phyloP scores from a whole-genome alignment of 1,140 invertebrate species.

The Metopolophium dirhodum region DNA sequence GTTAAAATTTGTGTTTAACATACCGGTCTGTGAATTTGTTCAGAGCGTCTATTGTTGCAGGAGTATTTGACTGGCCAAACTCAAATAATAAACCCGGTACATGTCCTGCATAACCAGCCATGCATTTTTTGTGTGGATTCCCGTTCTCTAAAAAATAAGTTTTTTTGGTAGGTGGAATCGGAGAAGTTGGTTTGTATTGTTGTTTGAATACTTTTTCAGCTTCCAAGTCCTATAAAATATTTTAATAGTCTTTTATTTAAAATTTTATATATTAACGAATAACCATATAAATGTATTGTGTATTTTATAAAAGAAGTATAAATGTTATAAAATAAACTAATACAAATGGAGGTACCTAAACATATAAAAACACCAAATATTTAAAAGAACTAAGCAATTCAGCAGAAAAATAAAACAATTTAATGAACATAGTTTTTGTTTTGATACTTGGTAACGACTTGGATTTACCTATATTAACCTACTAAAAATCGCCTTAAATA shows the following conservation, averaged over 20 bases:
- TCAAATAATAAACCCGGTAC: not conserved
- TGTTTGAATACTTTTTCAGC: not conserved
- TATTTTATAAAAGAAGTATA: not conserved
- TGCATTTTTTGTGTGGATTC: not conserved
- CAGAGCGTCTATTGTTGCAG: not conserved
- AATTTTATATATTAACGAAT: not conserved
- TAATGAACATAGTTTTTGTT: not conserved
- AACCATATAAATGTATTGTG: not conserved
- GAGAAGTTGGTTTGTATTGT: not conserved
- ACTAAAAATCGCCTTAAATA: too few species aligned
- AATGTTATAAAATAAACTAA: not conserved
- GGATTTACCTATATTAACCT: too few species aligned
- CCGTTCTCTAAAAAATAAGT: not conserved
- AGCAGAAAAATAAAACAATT: not conserved
- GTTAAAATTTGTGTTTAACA: not conserved
- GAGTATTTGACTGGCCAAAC: not conserved
- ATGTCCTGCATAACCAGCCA: conserved; percentile 5
- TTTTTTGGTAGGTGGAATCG: not conserved
- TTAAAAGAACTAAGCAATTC: not conserved
- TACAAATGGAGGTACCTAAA: not conserved
- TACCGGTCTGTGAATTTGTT: not conserved
- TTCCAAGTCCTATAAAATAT: not conserved
- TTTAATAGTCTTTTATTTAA: not conserved
- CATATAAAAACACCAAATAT: not conserved
- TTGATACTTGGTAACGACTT: too few species aligned